These are phyloP conservation scores for Peucedramus taeniatus DNA, from an alignment of 2,113 vertebrate species.

Conservation along the genomic window DNA sequence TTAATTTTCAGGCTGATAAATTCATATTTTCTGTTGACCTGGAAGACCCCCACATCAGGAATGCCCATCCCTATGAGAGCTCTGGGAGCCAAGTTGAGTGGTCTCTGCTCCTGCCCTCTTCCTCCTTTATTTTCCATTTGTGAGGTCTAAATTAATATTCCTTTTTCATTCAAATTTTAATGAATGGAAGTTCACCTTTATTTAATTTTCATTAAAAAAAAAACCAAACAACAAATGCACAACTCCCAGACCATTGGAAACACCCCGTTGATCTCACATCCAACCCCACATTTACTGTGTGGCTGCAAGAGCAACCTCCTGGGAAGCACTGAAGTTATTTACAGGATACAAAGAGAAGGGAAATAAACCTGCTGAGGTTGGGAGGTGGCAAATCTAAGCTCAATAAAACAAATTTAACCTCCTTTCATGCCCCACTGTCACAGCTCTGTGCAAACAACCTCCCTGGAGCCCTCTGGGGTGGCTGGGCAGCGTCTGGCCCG, in stretches of 20 bases:
- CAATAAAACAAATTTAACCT: background rate
- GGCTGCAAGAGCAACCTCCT: background rate
- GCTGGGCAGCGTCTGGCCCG: background rate
- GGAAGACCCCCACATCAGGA: background rate
- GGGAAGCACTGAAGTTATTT: background rate
- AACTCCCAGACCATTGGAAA: background rate
- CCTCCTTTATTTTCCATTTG: background rate
- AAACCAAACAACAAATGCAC: background rate
- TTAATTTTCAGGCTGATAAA: background rate
- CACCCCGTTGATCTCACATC: no score
- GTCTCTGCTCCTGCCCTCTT: background rate
- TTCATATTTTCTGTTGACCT: background rate
- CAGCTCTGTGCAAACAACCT: background rate
- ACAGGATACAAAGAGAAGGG: background rate
- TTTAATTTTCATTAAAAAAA: background rate
- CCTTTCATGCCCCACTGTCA: background rate
- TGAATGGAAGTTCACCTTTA: background rate
- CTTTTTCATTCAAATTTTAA: background rate
- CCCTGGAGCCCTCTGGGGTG: background rate
- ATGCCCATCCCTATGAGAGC: background rate
- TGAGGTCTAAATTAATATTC: background rate
- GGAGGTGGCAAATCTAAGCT: background rate
- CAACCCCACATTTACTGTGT: background rate
- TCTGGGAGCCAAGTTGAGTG: background rate
- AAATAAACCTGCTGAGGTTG: background rate